Conservation (phyloP, 2,888 invertebrate genomes). For the Silvanus unidentatus region DNA sequence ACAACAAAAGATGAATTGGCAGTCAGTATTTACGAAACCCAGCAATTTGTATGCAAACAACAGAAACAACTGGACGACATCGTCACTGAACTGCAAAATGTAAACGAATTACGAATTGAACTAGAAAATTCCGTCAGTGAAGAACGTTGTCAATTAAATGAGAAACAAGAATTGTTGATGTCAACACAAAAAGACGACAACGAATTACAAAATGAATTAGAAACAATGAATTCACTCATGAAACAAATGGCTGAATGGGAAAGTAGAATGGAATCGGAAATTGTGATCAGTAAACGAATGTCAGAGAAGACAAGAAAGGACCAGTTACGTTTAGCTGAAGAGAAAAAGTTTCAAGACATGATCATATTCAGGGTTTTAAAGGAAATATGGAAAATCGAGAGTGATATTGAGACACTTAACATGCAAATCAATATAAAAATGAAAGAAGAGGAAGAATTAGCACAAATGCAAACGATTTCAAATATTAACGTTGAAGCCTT, state of each 20-base stretch:
- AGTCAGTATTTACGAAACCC: constrained; percentile 55
- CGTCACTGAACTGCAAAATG: constrained; percentile 49
- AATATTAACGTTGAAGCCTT: constrained; percentile 67
- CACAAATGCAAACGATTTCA: constrained; percentile 59
- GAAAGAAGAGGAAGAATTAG: constrained; percentile 54
- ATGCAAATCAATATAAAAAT: constrained; percentile 63
- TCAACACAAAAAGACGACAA: constrained; percentile 47
- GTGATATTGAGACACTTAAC: constrained; percentile 56
- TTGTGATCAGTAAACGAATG: constrained; percentile 59
- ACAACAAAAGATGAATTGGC: constrained; percentile 55
- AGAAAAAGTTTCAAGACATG: constrained; percentile 60
- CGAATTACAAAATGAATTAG: constrained; percentile 54
- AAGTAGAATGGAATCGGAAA: constrained; percentile 56
- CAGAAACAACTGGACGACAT: constrained; percentile 53
- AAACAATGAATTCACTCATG: constrained; percentile 52
- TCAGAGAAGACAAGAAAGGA: constrained; percentile 59
- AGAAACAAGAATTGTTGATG: constrained; percentile 33
- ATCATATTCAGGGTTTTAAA: constrained; percentile 61
- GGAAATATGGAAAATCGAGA: constrained; percentile 66
- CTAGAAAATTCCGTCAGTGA: constrained; percentile 44
- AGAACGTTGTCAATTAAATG: constrained; percentile 41
- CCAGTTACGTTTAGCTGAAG: constrained; percentile 51
- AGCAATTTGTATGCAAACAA: constrained; percentile 55
- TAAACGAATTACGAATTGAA: constrained; percentile 49
- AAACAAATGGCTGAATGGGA: constrained; percentile 59